Percentiles rank a stretch among this genome's conserved stretches.
These are phyloP conservation scores for Bubalus kerabau DNA, from an alignment of 2,113 vertebrate species.

Conservation along the genomic window DNA sequence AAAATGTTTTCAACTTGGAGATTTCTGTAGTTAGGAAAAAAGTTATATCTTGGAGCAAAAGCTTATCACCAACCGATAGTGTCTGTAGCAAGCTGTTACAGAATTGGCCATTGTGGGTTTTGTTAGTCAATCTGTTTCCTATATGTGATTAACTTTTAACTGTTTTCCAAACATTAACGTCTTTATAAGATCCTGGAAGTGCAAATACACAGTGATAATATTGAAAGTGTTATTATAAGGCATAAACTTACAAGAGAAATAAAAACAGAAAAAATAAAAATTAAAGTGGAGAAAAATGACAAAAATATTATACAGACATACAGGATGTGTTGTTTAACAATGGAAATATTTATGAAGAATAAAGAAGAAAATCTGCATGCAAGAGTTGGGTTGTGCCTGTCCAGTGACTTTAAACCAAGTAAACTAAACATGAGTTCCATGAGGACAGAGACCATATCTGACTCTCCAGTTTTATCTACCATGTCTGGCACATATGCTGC, in stretches of 20 bases:
- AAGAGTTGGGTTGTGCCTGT: neutral
- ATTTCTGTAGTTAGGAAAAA: neutral
- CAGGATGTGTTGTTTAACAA: neutral
- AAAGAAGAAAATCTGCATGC: neutral
- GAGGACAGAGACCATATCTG: neutral
- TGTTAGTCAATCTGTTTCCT: neutral
- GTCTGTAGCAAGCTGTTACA: neutral
- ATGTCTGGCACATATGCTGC: neutral
- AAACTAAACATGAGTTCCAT: neutral
- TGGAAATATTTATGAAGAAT: neutral
- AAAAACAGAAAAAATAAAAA: neutral
- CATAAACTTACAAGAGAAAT: neutral
- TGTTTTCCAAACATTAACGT: neutral
- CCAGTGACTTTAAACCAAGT: neutral
- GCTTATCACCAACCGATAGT: neutral
- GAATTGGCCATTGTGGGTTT: neutral
- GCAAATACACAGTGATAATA: neutral
- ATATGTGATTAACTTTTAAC: neutral
- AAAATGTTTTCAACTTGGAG: neutral
- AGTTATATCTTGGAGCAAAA: neutral
- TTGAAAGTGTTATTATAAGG: neutral
- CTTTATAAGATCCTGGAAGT: neutral
- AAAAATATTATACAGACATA: neutral
- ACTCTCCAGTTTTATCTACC: neutral
- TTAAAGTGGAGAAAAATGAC: neutral